Conservation (phyloP, 1,140 invertebrate species). For the Pristionchus pacificus region DNA sequence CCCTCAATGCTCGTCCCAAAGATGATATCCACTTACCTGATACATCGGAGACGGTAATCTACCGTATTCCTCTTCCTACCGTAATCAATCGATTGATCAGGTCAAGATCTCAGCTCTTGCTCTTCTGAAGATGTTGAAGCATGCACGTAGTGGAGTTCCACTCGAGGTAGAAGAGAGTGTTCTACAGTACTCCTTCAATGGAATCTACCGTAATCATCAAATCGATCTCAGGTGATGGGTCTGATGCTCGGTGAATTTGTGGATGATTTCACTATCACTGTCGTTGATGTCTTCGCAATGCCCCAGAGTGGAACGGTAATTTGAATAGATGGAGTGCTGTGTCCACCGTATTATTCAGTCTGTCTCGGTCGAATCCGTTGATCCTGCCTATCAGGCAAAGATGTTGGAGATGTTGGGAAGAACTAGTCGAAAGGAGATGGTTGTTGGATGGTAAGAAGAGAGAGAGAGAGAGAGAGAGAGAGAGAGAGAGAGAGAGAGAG, state of each 20-base stretch:
- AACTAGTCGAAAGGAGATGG: conserved; percentile 93
- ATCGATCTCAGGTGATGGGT: conserved; percentile 73
- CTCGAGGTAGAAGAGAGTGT: conserved; percentile 75
- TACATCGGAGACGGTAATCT: not conserved
- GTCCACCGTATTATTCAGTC: conserved; percentile 61
- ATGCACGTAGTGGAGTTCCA: conserved; percentile 93
- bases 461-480: not conserved
- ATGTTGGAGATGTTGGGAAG: conserved; percentile 99
- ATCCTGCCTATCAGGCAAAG: conserved; percentile 98
- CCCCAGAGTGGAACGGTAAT: conserved; percentile 82
- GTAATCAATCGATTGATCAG: no score
- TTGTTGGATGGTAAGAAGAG: conserved; percentile 78
- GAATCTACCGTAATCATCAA: not conserved
- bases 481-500: not conserved
- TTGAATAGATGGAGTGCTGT: not conserved
- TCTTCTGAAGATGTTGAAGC: conserved; percentile 79
- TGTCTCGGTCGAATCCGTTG: conserved; percentile 96
- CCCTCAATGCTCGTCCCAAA: not conserved
- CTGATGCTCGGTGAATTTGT: conserved; percentile 99
- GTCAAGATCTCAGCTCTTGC: conserved; percentile 36
- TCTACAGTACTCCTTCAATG: not conserved
- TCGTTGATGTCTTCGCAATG: conserved; percentile 99
- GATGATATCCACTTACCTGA: not conserved
- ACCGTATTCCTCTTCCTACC: not conserved
- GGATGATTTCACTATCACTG: conserved; percentile 96